Base-by-base conservation (phyloP, 1,140 invertebrate genomes). In the Stegodyphus mimosarum region DNA sequence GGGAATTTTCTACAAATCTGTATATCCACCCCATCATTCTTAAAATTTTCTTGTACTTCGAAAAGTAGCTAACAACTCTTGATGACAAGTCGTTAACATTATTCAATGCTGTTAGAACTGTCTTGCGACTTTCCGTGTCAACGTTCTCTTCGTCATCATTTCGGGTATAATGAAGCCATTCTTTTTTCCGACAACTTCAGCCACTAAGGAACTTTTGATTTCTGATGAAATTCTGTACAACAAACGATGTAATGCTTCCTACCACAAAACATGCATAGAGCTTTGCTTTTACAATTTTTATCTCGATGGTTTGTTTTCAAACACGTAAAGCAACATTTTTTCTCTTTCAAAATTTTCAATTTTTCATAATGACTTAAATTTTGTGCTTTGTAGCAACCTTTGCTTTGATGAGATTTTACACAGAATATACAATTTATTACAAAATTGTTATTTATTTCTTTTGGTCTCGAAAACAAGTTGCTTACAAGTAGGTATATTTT, bases 1-100 rank as follows among this genome's bases (percentile, higher is more conserved):
- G 64, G 64, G 64, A 66, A 66, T 66, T 66, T 66, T 66, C 64
- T 66, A 66, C 11, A n/a, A 66, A 66, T 17, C 64, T 66, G 10
- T n/a, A 66, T 17, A 66, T 66, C 64, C 64, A 66, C 6, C 64
- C 64, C 7, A 66, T 17, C 64, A 66, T 66, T 66, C 64, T 66
- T 66, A 66, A 17, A 66, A n/a, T 66, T 7, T 66, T 66, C n/a
- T 7, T 66, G n/a, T 66, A 66, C 17, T 11, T 66, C n/a, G 64
- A 66, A 66, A 66, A 66, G 64, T 66, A 66, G 7, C 64, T 66
- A n/a, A n/a, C 6, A 66, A 55, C 53, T 55, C 53, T 55, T 55
- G 64, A 66, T 7, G n/a, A 17, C 10, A 66, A 17, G 64, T n/a
- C n/a, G 11, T 66, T 11, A 6, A 66, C n/a, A 11, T 11, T 66